A percentile compares a stretch with the other conserved stretches of the same genome.
These are phyloP conservation scores for Serripes groenlandicus DNA, from an alignment of 2,888 invertebrate genomes.

Conservation along the genomic window DNA sequence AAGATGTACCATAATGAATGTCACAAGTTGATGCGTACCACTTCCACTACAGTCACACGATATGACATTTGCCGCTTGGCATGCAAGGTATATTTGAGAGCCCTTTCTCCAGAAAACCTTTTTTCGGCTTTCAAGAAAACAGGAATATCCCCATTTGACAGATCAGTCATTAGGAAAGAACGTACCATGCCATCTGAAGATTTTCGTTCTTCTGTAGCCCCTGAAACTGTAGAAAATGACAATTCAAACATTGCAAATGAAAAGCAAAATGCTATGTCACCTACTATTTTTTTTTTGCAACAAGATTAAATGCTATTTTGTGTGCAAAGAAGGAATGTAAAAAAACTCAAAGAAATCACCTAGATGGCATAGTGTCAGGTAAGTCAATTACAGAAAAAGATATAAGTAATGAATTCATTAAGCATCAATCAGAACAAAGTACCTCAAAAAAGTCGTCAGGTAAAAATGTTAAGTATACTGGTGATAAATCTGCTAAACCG, in stretches of 20 bases:
- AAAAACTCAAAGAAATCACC: too few relatives aligned
- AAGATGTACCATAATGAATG: slow-evolving; percentile 38
- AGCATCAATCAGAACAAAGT: too few relatives aligned
- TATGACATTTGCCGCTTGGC: slow-evolving; percentile 34
- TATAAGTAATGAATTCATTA: too few relatives aligned
- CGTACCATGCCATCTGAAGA: slow-evolving; percentile 1
- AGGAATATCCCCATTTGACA: slow-evolving; percentile 30
- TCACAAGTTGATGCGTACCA: slow-evolving; percentile 20
- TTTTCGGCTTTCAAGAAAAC: slow-evolving; percentile 34
- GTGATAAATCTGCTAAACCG: too few relatives aligned
- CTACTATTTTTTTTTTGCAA: background rate
- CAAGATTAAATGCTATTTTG: slow-evolving; percentile 2
- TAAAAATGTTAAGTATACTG: too few relatives aligned
- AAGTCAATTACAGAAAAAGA: too few relatives aligned
- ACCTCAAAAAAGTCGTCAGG: too few relatives aligned
- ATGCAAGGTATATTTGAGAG: slow-evolving; percentile 29
- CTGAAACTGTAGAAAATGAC: too few relatives aligned
- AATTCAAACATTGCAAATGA: too few relatives aligned
- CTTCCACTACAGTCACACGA: slow-evolving; percentile 31
- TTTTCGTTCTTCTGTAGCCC: too few relatives aligned
- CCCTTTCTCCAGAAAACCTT: slow-evolving; percentile 31
- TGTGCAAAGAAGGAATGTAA: background rate
- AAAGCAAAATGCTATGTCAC: slow-evolving; percentile 11
- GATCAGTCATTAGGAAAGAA: background rate
- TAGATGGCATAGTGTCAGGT: too few relatives aligned